Evolutionary conservation across 2,888 invertebrate genomes (phyloP).

Genomic region (Sphecodes monilicornis): DNA sequence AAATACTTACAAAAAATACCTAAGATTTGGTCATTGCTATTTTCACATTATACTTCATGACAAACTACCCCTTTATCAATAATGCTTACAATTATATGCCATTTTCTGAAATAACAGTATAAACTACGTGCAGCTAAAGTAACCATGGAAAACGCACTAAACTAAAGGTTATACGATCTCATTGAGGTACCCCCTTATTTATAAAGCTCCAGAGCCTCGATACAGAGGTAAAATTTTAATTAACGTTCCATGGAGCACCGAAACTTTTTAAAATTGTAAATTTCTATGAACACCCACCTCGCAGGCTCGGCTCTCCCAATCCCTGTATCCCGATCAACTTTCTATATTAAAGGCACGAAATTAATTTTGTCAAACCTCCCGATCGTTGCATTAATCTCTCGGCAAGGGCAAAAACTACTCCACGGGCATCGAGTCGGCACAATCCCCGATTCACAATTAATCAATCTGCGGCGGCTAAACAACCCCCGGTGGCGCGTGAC

Average conservation of each 20-base stretch:
- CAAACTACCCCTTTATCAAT: too few relatives aligned
- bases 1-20: too few relatives aligned
- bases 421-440: background rate
- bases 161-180: background rate
- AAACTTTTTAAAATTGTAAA: background rate
- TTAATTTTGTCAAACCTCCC: background rate
- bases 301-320: background rate
- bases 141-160: too few relatives aligned
- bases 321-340: background rate
- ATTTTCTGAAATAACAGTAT: too few relatives aligned
- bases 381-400: background rate
- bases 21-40: too few relatives aligned
- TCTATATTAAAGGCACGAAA: background rate
- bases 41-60: too few relatives aligned
- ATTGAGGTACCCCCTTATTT: background rate
- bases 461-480: slow-evolving; percentile 56
- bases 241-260: background rate
- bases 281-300: background rate
- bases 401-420: slow-evolving; percentile 13
- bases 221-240: background rate
- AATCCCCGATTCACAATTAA: slow-evolving; percentile 43
- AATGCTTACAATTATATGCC: too few relatives aligned
- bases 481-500: slow-evolving; percentile 25
- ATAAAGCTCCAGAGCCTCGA: background rate
- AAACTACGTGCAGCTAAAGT: too few relatives aligned